Evolutionary conservation across 2,888 invertebrate species (phyloP), one percentile per base, ranked within the genome.

Genomic region (Nymphalis urticae): DNA sequence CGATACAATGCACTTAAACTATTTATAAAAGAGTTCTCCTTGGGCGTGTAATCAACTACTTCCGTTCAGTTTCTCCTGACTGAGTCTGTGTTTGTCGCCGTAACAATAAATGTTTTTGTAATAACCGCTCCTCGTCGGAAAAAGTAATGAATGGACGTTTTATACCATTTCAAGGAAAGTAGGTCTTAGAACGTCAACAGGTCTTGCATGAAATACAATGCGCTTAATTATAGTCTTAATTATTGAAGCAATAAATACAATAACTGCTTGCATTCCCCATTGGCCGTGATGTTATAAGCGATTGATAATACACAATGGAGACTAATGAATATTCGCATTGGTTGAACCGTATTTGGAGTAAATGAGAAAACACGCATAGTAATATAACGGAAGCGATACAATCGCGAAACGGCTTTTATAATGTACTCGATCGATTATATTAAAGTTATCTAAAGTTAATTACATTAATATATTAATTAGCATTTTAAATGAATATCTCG

Each of bases 91-190:
- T 36, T n/a, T 58, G 36, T 36, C 36, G 17, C n/a, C 19, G 17
- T 19, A 36, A 58, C 58, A 32, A 62, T 62, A 58, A 69, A 36
- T 27, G 58, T 58, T 58, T 58, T 58, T 58, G 27, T 56, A 19
- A 42, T 58, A 58, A 58, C 50, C 62, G 51, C 21, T 65, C 13
- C 48, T 58, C 56, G 48, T 56, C 64, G 66, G 64, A 69, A 69
- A 66, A 64, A 64, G 21, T 64, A 64, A 69, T 66, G 58, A 66
- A 66, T 71, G 64, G 62, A 62, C 62, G 58, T 66, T 66, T 69
- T 71, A 66, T 69, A 66, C 66, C 69, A 64, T 69, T 66, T 53
- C 66, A 64, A 66, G 66, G 66, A 50, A 71, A 72, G 50, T 72
- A 64, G 71, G 66, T 69, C 69, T 58, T 66, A 17, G 61, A 24